phyloP scores from a whole-genome alignment of 2,888 invertebrate genomes.

The Rhogogaster chlorosoma region DNA sequence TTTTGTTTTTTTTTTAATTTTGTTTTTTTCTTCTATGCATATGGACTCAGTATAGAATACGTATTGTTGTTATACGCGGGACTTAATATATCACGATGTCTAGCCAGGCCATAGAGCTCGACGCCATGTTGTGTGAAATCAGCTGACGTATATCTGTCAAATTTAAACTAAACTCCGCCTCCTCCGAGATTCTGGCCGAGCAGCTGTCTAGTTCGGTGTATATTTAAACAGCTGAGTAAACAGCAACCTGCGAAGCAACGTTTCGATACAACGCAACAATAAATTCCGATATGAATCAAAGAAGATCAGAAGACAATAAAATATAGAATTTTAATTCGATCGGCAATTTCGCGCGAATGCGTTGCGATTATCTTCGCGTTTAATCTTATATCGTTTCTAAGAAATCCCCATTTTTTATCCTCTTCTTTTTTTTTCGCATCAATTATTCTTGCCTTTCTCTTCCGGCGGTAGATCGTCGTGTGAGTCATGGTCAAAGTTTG shows the following conservation, averaged over 20 bases:
- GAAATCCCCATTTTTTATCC: neutral
- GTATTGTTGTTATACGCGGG: neutral
- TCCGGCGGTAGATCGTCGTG: slow-evolving; percentile 82
- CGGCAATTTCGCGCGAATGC: too few species aligned
- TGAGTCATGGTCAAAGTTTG: slow-evolving; percentile 76
- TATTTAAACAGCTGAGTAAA: slow-evolving; percentile 35
- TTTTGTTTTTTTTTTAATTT: too few species aligned
- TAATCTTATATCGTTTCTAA: neutral
- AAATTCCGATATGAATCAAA: neutral
- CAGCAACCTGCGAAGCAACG: neutral
- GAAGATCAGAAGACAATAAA: neutral
- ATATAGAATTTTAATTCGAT: neutral
- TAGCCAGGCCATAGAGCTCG: neutral
- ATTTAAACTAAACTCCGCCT: slow-evolving; percentile 34
- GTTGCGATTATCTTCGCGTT: neutral
- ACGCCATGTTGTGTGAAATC: slow-evolving; percentile 36
- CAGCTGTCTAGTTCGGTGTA: slow-evolving; percentile 20
- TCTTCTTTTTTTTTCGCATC: neutral
- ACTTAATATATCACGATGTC: neutral
- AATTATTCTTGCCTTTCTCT: slow-evolving; percentile 80
- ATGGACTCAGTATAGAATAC: neutral
- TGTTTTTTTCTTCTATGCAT: neutral
- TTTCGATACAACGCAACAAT: neutral
- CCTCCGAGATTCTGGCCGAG: neutral
- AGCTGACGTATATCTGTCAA: slow-evolving; percentile 38